Evolutionary conservation across 1,140 invertebrate species (phyloP), one percentile per base, ranked within the genome.

Genomic region (Plutomurus gul): DNA sequence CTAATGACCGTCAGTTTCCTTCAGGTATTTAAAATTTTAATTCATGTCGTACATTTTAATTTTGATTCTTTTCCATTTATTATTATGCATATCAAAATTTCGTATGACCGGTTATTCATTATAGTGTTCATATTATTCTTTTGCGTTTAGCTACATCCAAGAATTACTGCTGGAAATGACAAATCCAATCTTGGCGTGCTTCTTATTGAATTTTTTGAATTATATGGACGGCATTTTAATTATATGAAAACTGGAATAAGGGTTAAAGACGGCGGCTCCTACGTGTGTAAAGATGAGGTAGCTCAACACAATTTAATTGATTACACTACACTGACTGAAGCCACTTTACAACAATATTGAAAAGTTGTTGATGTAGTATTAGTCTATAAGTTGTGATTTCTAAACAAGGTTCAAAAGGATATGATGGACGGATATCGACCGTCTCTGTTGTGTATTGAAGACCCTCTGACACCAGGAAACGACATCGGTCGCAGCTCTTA

Each of bases 1-100:
- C 91, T 99, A 75, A 96, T 99, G 93, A 96, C 95, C 85, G 96
- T 99, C 87, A 97, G 95, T 89, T 99, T 99, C 88, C 89, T 99
- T 79, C 96, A 98, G 90, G 93, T 94, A 86, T n/a, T n/a, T n/a
- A n/a, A 75, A 77, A 73, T 70, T 76, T 72, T 80, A 10, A 37
- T 60, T 13, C 43, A 75, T n/a, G 25, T 22, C 43, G 22, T 6
- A 25, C 37, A 46, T 7, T 39, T 49, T n/a, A 60, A 7, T 5
- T 56, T 49, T 36, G 20, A n/a, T n/a, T n/a, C n/a, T n/a, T n/a
- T n/a, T n/a, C n/a, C n/a, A n/a, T n/a, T n/a, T n/a, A n/a, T n/a
- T n/a, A n/a, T n/a, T n/a, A n/a, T n/a, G n/a, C n/a, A n/a, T n/a
- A n/a, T n/a, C n/a, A n/a, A n/a, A n/a, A n/a, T n/a, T n/a, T n/a